Conservation (phyloP, 2,797 vertebrate species). For the Liparis tanakae region DNA sequence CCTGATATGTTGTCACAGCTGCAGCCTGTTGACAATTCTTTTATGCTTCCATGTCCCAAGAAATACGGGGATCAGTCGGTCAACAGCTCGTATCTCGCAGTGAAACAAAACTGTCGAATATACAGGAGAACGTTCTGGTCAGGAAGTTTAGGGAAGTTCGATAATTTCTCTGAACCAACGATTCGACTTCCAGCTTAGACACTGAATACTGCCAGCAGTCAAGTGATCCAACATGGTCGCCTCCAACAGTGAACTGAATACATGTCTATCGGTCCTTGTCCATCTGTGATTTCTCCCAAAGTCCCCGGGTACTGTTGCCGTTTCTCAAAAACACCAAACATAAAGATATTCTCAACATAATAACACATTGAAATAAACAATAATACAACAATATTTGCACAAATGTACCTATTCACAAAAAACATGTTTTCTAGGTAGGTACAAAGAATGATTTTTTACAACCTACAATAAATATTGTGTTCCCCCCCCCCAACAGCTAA, state of each 20-base stretch:
- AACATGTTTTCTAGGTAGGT: conserved; percentile 80
- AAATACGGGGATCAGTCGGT: conserved; percentile 53
- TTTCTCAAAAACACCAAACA: conserved; percentile 79
- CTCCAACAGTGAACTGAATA: conserved; percentile 38
- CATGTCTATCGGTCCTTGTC: conserved; percentile 46
- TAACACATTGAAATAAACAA: conserved; percentile 81
- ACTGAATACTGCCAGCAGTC: conserved; percentile 76
- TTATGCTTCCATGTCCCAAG: conserved; percentile 44
- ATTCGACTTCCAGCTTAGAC: conserved; percentile 60
- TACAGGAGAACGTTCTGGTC: conserved; percentile 55
- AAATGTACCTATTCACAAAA: conserved; percentile 87
- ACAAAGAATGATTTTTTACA: conserved; percentile 92
- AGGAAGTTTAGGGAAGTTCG: conserved; percentile 48
- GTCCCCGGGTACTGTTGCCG: conserved; percentile 61
- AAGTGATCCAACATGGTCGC: conserved; percentile 60
- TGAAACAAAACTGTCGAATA: conserved; percentile 35
- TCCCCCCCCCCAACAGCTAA: conserved; percentile 60
- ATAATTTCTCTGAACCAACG: conserved; percentile 36
- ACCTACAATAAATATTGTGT: conserved; percentile 94
- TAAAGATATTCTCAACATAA: conserved; percentile 79
- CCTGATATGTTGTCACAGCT: conserved; percentile 32
- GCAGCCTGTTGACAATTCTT: conserved; percentile 58
- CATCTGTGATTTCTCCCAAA: conserved; percentile 57
- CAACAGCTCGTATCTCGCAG: conserved; percentile 37
- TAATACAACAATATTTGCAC: conserved; percentile 86